A percentile compares a stretch with the other conserved stretches of the same genome.
phyloP scores from a whole-genome alignment of 2,797 vertebrate species.

The Rhinella marina region DNA sequence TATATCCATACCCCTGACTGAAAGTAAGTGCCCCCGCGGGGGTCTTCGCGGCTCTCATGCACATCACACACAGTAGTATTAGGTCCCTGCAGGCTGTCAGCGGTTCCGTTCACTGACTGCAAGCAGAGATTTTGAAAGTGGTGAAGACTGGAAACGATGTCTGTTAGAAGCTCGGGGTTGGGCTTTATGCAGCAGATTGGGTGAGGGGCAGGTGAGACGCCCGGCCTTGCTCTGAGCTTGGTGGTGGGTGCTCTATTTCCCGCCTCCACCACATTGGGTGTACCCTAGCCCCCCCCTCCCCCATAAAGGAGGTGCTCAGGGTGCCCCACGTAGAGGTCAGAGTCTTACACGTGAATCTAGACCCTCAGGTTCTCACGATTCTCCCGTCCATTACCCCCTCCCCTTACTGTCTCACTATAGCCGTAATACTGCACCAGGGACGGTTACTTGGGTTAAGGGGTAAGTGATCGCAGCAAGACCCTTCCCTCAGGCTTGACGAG shows the following conservation, averaged over 20 bases:
- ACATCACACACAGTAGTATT: neutral
- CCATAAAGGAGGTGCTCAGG: no score
- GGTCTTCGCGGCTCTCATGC: neutral
- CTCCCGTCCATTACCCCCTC: constrained; percentile 78
- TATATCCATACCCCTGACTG: constrained; percentile 96
- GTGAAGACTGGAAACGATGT: neutral
- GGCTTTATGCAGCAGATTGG: neutral
- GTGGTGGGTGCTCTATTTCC: neutral
- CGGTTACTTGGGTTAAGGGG: constrained; percentile 87
- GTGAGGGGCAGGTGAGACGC: neutral
- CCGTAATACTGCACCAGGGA: constrained; percentile 88
- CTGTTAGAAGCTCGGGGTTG: neutral
- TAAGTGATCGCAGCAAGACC: constrained; percentile 79
- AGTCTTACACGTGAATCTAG: constrained; percentile 13
- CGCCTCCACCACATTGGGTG: neutral
- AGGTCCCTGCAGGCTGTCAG: neutral
- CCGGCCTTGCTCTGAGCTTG: neutral
- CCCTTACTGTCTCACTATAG: constrained; percentile 83
- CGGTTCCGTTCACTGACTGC: neutral
- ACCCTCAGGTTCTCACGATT: constrained; percentile 75
- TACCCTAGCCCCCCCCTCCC: neutral
- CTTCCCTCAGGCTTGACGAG: constrained; percentile 74
- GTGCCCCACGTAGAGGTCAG: neutral
- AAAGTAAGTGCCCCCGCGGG: constrained; percentile 80
- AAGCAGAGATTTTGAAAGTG: neutral